These are phyloP conservation scores for Lymantria monacha DNA, from an alignment of 2,888 invertebrate species.

Conservation along the genomic window DNA sequence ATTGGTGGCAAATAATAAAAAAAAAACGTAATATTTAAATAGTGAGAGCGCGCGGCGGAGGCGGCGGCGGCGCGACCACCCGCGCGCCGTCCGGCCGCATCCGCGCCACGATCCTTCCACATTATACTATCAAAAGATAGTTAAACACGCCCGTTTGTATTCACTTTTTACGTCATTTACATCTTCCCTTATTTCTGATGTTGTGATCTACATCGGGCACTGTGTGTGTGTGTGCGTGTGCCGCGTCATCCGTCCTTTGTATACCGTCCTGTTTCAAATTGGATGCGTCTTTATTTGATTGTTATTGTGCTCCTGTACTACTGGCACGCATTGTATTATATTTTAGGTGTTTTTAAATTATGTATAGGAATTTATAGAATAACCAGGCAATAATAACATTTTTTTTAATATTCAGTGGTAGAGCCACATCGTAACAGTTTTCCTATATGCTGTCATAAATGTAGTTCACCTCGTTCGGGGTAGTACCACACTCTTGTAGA, in stretches of 20 bases:
- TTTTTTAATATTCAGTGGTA: too few species aligned
- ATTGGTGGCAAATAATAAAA: slow-evolving; percentile 71
- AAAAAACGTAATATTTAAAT: slow-evolving; percentile 74
- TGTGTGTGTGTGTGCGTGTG: slow-evolving; percentile 45
- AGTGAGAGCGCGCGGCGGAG: too few species aligned
- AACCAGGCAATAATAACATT: not conserved
- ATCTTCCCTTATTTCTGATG: slow-evolving; percentile 57
- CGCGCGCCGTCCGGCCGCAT: slow-evolving; percentile 57
- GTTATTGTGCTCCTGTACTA: slow-evolving; percentile 49
- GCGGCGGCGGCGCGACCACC: slow-evolving; percentile 70
- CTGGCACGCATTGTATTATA: slow-evolving; percentile 37
- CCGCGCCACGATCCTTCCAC: slow-evolving; percentile 62
- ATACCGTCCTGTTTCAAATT: slow-evolving; percentile 55
- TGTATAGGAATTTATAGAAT: not conserved
- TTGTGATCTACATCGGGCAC: slow-evolving; percentile 38
- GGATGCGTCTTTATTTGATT: slow-evolving; percentile 63
- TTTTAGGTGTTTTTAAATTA: not conserved
- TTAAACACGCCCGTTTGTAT: slow-evolving; percentile 38
- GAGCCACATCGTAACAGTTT: too few species aligned
- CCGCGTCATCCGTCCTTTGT: slow-evolving; percentile 50
- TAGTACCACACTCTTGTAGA: too few species aligned
- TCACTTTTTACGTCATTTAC: slow-evolving; percentile 60
- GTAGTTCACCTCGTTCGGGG: too few species aligned
- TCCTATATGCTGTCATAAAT: too few species aligned
- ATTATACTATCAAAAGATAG: slow-evolving; percentile 75